Evolutionary conservation across 2,797 vertebrate species (phyloP).

Genomic region (Ctenochaetus hawaiiensis): DNA sequence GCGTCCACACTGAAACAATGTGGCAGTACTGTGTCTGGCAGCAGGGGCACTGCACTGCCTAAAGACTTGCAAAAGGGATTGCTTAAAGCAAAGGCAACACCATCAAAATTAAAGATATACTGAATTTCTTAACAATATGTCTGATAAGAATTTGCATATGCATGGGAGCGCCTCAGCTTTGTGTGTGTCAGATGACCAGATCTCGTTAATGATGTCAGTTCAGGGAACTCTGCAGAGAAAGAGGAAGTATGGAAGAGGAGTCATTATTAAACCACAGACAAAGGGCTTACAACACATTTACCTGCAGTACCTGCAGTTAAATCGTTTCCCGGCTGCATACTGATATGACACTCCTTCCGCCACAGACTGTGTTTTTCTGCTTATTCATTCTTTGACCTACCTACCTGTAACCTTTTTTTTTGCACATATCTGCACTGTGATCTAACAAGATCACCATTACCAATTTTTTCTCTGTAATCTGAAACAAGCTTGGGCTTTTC

Average conservation of each 20-base stretch:
- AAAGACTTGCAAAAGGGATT: not conserved
- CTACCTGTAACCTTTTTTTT: not conserved
- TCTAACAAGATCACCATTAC: slow-evolving; percentile 6
- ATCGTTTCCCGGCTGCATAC: slow-evolving; percentile 2
- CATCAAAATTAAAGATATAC: not conserved
- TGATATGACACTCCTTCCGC: not conserved
- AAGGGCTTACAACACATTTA: not conserved
- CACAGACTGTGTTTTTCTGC: too few species aligned
- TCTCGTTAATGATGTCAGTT: slow-evolving; percentile 27
- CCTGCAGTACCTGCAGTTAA: not conserved
- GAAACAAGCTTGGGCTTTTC: not conserved
- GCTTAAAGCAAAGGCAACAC: not conserved
- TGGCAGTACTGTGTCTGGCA: not conserved
- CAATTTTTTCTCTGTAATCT: slow-evolving; percentile 1
- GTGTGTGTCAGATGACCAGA: not conserved
- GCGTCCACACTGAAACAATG: slow-evolving; percentile 25
- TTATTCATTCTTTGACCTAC: not conserved
- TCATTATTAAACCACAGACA: not conserved
- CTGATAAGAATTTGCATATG: not conserved
- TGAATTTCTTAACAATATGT: not conserved
- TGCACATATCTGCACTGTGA: not conserved
- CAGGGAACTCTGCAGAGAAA: slow-evolving; percentile 38
- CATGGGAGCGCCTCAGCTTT: not conserved
- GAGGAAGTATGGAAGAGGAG: slow-evolving; percentile 48
- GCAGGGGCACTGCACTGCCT: not conserved